These are phyloP conservation scores for Fratercula arctica DNA, from an alignment of 2,797 vertebrate species.

Conservation along the genomic window DNA sequence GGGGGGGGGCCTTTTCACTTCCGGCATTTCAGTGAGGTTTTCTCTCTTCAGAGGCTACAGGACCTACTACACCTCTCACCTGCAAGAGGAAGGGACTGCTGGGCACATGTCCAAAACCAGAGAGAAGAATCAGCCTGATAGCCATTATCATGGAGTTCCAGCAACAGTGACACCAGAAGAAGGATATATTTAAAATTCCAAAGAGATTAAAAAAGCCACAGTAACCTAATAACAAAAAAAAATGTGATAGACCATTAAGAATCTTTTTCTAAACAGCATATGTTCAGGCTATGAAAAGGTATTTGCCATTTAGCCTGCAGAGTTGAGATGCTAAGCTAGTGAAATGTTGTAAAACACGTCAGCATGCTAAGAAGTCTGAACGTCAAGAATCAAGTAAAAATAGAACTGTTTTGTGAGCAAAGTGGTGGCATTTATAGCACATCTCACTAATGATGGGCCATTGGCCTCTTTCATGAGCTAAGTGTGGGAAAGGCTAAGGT, in stretches of 20 bases:
- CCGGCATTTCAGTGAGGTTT: neutral
- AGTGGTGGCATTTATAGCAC: constrained; percentile 58
- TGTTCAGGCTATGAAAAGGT: neutral
- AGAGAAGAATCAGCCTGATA: neutral
- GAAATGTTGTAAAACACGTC: constrained; percentile 25
- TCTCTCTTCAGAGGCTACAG: neutral
- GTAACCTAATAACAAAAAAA: neutral
- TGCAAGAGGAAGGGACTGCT: neutral
- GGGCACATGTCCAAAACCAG: accelerated
- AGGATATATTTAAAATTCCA: neutral
- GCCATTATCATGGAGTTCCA: neutral
- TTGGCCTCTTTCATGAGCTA: neutral
- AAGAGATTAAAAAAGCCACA: neutral
- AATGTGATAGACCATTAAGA: neutral
- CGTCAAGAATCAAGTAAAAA: constrained; percentile 63
- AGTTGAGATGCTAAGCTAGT: neutral
- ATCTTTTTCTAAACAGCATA: neutral
- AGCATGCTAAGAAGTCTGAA: constrained; percentile 37
- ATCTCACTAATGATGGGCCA: constrained; percentile 34
- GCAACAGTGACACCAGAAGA: neutral
- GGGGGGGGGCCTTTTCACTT: neutral
- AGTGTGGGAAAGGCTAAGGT: neutral
- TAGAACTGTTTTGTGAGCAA: constrained; percentile 53
- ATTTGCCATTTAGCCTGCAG: constrained; percentile 5
- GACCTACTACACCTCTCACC: neutral